Percentiles rank a stretch among this genome's conserved stretches.
phyloP scores from a whole-genome alignment of 2,888 invertebrate genomes.

The Phyto melanocephala region DNA sequence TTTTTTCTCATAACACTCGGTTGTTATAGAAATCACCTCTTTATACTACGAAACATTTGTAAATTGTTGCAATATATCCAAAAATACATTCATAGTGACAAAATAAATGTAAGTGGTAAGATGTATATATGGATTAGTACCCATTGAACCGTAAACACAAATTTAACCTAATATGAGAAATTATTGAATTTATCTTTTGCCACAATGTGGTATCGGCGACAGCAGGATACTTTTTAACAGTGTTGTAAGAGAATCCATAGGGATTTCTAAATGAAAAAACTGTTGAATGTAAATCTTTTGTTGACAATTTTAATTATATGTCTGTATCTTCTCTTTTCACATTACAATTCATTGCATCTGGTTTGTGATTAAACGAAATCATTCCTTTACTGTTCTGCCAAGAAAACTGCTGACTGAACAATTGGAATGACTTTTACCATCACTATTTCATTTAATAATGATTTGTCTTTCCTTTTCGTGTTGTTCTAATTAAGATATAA shows the following conservation, averaged over 20 bases:
- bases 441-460: neutral
- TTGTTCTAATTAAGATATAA: neutral
- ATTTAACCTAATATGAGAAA: conserved; percentile 4
- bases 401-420: neutral
- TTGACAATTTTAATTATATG: neutral
- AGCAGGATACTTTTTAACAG: neutral
- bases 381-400: neutral
- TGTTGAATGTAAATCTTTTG: neutral
- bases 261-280: neutral
- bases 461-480: neutral
- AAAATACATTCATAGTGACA: conserved; percentile 7
- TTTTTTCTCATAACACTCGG: conserved; percentile 14
- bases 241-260: neutral
- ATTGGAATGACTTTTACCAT: neutral
- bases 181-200: conserved; percentile 16
- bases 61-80: neutral
- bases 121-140: neutral
- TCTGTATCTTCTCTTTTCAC: too few species aligned
- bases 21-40: neutral
- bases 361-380: too few species aligned
- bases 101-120: conserved; percentile 16
- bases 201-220: neutral
- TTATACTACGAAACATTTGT: neutral
- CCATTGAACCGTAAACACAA: conserved; percentile 25
- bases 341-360: too few species aligned